Base-by-base conservation (phyloP, 2,888 invertebrate genomes). In the Aplocera efformata region DNA sequence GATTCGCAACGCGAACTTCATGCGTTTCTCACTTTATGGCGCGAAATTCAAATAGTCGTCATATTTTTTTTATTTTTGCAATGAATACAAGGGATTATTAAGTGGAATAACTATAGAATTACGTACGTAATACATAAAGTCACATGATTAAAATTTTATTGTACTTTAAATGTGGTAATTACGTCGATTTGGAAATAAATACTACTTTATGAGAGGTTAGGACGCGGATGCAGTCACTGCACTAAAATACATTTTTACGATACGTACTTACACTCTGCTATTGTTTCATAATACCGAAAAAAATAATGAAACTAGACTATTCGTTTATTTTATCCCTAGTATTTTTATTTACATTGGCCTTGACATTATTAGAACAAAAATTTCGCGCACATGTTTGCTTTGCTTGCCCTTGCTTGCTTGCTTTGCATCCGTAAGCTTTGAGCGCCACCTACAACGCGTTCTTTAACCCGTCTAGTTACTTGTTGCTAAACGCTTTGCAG, bases 1-100 rank as follows among this genome's bases (percentile, higher is more conserved):
- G 85, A 88, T 88, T 88, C 86, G 88, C 88, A 86, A 88, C 86
- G 88, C 88, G 86, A 88, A 88, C 88, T 88, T 86, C 88, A 86
- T 77, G 78, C 81, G 79, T 72, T 79, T 81, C 76, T 68, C 70
- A 64, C 52, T 68, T 59, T 48, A 53, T 64, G 77, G 86, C 89
- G 89, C 75, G 60, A 82, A 83, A 73, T 86, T 88, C 66, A 73
- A 89, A 81, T 17, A 3, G 2, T 2, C 13, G 13, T 3, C 2
- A 17, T 17, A 17, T 17, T 17, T 17, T 17, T 5, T 2, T 30
- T 25, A 27, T 37, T 37, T 44, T 39, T 6, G 24, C 20, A 1
- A 36, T 26, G 10, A 8, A 5, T 1, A 9, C n/a, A n/a, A n/a
- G 8, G 7, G 13, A 2, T 17, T 3, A 17, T 17, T 17, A 3